phyloP scores from a whole-genome alignment of 2,888 invertebrate species.

The Troilus luridus region DNA sequence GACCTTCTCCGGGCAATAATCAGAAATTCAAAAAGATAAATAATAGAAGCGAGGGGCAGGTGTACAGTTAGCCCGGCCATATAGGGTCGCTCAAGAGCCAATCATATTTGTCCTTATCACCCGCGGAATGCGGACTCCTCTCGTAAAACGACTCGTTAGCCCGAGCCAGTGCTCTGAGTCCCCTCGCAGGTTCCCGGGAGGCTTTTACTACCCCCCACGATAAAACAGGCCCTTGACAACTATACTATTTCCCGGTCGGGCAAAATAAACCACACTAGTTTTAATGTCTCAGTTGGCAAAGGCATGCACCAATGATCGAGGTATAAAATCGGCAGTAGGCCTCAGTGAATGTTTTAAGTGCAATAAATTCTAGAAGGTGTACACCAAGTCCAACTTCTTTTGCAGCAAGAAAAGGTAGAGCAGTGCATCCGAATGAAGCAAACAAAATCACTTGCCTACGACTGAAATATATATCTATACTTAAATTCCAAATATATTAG shows the following conservation, averaged over 20 bases:
- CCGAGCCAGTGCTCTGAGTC: neutral
- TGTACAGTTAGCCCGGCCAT: constrained; percentile 5
- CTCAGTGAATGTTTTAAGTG: neutral
- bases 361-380: neutral
- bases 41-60: neutral
- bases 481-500: too few species aligned
- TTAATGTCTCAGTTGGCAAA: constrained; percentile 27
- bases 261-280: constrained; percentile 1
- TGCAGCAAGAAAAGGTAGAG: too few species aligned
- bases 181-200: neutral
- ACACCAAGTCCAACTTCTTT: neutral
- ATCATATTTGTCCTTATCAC: constrained; percentile 34
- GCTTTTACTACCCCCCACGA: neutral
- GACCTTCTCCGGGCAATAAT: neutral
- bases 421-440: too few species aligned
- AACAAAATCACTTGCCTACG: too few species aligned
- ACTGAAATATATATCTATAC: too few species aligned
- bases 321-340: neutral
- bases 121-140: neutral
- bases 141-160: constrained; percentile 13
- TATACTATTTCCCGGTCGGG: neutral
- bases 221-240: constrained; percentile 35
- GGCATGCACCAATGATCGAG: neutral
- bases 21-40: constrained; percentile 31
- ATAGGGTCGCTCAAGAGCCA: neutral